Evolutionary conservation across 2,113 vertebrate species (phyloP), one percentile per base, ranked within the genome.

Genomic region (Todiramphus saurophagus): DNA sequence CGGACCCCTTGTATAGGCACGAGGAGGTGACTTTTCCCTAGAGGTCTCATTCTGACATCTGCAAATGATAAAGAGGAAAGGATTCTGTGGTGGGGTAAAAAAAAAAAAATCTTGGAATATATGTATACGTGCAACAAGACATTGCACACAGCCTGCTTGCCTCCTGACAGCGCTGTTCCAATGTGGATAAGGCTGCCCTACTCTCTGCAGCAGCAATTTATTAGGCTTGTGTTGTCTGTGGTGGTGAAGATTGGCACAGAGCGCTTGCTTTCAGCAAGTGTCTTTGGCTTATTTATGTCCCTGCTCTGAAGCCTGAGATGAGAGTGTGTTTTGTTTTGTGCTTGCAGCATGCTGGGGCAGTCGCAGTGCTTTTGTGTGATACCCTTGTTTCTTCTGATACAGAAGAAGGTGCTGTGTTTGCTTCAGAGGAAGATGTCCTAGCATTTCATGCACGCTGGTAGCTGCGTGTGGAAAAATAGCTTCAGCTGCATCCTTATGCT

Each of bases 391-490:
- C 59, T 60, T 66, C 67, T 68, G 44, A 13, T 76, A 44, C 9
- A 55, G 64, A 55, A 62, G 59, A 43, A 51, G 28, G 35, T 63
- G 90, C 55, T 93, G 25, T 78, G 31, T 83, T 67, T 70, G 19
- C n/a, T 91, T 84, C 2, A 1, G 64, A 64, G 77, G 46, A 88
- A 83, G 24, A 35, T 33, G 10, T 63, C 30, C 35, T 46, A 31
- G 30, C 25, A 7, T 94, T 94, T 78, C 70, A 24, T 0, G 2
- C 13, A 28, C 0, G 0, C 13, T 1, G 0, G 9, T 37, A 64
- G 44, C 21, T 89, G 55, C 25, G 12, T 2, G 3, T 76, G 48
- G 28, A 39, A 83, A 72, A 83, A 51, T 2, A 76, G 66, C 43
- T 85, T 56, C 73, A 78, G 63, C 58, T 87, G 62, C 25, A 30